A percentile compares a stretch with the other conserved stretches of the same genome.
Evolutionary conservation across 2,888 invertebrate species (phyloP).

Genomic region (Eustalomyia histrio): DNA sequence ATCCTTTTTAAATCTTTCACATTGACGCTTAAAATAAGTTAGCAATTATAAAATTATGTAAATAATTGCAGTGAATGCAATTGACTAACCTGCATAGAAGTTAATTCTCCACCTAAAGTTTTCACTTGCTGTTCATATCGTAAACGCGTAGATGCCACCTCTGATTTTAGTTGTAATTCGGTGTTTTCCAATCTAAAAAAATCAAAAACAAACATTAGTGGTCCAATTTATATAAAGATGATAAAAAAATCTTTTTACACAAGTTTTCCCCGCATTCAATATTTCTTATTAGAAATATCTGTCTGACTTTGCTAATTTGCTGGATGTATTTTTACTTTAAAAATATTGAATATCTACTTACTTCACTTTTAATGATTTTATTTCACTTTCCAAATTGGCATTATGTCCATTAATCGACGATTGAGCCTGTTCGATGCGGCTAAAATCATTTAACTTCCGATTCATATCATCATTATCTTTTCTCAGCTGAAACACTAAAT

Average conservation of each 20-base stretch:
- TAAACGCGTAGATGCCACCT: slow-evolving; percentile 89
- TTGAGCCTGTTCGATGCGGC: slow-evolving; percentile 90
- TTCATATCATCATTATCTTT: slow-evolving; percentile 89
- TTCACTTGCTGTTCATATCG: slow-evolving; percentile 92
- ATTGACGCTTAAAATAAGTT: slow-evolving; percentile 74
- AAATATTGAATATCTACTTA: slow-evolving; percentile 70
- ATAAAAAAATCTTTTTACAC: too few species aligned
- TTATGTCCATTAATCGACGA: slow-evolving; percentile 88
- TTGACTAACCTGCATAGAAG: slow-evolving; percentile 85
- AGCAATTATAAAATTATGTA: too few species aligned
- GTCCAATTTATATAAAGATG: too few species aligned
- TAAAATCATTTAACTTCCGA: slow-evolving; percentile 90
- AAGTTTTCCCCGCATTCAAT: too few species aligned
- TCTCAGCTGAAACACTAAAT: slow-evolving; percentile 86
- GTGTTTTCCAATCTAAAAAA: slow-evolving; percentile 81
- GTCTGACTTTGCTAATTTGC: too few species aligned
- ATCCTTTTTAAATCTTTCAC: slow-evolving; percentile 89
- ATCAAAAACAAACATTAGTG: neutral
- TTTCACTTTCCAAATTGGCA: slow-evolving; percentile 87
- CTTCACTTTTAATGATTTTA: slow-evolving; percentile 85
- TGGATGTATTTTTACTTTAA: too few species aligned
- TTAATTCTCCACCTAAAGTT: slow-evolving; percentile 89
- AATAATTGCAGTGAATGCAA: too few species aligned
- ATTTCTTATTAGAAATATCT: too few species aligned
- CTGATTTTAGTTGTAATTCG: slow-evolving; percentile 87